Conservation (phyloP, 2,797 vertebrate genomes). For the Tokudaia muenninki region DNA sequence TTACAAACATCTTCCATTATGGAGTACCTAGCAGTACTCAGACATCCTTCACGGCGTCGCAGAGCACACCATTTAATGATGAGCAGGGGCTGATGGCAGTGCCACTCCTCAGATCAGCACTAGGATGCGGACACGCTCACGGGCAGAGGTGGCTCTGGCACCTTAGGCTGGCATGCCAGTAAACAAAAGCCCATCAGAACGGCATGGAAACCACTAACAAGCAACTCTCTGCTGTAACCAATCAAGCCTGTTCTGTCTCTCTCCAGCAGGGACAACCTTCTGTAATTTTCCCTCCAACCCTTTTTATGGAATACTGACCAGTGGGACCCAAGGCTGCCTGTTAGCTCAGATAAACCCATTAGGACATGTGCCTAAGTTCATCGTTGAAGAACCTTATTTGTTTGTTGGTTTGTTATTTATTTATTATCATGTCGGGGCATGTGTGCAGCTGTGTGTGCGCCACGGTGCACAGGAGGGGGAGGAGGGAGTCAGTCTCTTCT, state of each 20-base stretch:
- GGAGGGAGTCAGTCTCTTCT: neutral
- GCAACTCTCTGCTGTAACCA: neutral
- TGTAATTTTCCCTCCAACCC: neutral
- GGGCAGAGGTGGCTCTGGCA: neutral
- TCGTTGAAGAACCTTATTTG: neutral
- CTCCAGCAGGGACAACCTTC: neutral
- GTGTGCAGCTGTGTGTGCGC: neutral
- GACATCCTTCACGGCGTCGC: neutral
- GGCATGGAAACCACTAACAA: neutral
- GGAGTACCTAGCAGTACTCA: neutral
- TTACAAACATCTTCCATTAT: neutral
- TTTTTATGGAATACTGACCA: neutral
- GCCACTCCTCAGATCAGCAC: neutral
- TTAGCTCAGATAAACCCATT: neutral
- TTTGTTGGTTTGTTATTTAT: neutral
- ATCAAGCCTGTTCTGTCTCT: neutral
- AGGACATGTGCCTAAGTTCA: neutral
- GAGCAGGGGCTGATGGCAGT: neutral
- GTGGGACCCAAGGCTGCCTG: too few relatives aligned
- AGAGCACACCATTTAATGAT: neutral
- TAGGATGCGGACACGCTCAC: neutral
- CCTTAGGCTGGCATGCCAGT: neutral
- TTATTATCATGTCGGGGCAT: neutral
- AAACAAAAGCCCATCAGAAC: neutral
- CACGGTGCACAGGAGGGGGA: neutral